phyloP scores from a whole-genome alignment of 2,113 vertebrate species.

The Caranx ignobilis region DNA sequence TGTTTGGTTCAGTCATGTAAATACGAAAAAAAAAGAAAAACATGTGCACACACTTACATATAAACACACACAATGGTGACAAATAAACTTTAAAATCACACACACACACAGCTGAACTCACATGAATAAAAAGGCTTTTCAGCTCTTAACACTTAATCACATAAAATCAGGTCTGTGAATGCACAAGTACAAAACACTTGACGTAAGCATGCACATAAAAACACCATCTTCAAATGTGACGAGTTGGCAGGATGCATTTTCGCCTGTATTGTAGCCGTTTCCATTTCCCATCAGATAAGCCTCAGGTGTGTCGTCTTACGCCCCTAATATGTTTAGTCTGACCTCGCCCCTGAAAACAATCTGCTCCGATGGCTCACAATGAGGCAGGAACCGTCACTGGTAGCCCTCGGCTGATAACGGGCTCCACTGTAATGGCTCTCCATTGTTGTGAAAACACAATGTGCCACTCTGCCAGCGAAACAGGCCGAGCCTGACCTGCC shows the following conservation, averaged over 20 bases:
- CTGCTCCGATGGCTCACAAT: conserved; percentile 70
- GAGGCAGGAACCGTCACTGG: conserved; percentile 74
- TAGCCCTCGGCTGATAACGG: conserved; percentile 68
- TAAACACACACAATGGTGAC: conserved; percentile 1
- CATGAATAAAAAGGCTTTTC: not conserved
- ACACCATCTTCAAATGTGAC: not conserved
- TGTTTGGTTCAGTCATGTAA: conserved; percentile 40
- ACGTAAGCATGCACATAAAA: not conserved
- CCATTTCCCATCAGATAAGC: conserved; percentile 86
- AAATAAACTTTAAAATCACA: not conserved
- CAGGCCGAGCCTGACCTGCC: conserved; percentile 24
- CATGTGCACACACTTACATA: conserved; percentile 10
- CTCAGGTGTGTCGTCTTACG: conserved; percentile 89
- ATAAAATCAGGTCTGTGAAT: not conserved
- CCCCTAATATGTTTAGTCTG: conserved; percentile 93
- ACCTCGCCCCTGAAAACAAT: conserved; percentile 72
- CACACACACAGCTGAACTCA: not conserved
- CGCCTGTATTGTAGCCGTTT: conserved; percentile 65
- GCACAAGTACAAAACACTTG: conserved; percentile 13
- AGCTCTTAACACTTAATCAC: not conserved
- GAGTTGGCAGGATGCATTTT: conserved; percentile 70
- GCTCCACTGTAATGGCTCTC: conserved; percentile 60
- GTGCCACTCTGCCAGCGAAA: conserved; percentile 40
- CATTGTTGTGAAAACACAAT: conserved; percentile 77
- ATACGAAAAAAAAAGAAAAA: not conserved